These are phyloP conservation scores for Phoxinus dragarum DNA, from an alignment of 2,797 vertebrate genomes.

Conservation along the genomic window DNA sequence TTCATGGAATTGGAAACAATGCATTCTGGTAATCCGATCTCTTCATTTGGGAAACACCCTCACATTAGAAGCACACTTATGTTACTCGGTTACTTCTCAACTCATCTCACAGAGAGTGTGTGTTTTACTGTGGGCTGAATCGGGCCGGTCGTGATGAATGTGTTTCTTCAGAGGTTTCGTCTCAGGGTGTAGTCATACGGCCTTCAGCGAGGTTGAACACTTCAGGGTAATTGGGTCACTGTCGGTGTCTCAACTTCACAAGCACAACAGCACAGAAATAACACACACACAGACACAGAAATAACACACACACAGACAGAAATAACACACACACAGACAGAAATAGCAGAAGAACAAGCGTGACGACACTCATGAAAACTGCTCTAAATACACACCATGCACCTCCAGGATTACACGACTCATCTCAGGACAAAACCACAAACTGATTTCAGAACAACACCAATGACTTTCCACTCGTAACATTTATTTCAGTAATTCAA, in stretches of 20 bases:
- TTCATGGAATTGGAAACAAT: neutral
- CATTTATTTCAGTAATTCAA: too few relatives aligned
- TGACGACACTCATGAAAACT: constrained; percentile 11
- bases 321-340: constrained; percentile 49
- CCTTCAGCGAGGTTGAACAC: constrained; percentile 70
- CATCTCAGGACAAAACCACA: neutral
- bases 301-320: constrained; percentile 51
- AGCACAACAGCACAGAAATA: constrained; percentile 50
- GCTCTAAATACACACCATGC: neutral
- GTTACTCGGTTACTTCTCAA: too few relatives aligned
- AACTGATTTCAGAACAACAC: neutral
- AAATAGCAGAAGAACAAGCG: constrained; percentile 56
- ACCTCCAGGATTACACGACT: neutral
- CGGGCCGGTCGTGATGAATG: constrained; percentile 34
- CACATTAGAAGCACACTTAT: neutral
- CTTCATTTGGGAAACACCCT: neutral
- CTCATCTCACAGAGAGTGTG: neutral
- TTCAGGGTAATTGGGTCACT: constrained; percentile 80
- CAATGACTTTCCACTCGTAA: neutral
- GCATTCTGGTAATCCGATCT: neutral
- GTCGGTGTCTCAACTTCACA: constrained; percentile 64
- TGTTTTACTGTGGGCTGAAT: neutral
- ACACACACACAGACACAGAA: constrained; percentile 47
- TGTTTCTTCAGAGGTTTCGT: constrained; percentile 54
- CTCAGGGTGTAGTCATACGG: constrained; percentile 68